Evolutionary conservation across 2,113 vertebrate species (phyloP).

Genomic region (Dendrocopos noguchii): DNA sequence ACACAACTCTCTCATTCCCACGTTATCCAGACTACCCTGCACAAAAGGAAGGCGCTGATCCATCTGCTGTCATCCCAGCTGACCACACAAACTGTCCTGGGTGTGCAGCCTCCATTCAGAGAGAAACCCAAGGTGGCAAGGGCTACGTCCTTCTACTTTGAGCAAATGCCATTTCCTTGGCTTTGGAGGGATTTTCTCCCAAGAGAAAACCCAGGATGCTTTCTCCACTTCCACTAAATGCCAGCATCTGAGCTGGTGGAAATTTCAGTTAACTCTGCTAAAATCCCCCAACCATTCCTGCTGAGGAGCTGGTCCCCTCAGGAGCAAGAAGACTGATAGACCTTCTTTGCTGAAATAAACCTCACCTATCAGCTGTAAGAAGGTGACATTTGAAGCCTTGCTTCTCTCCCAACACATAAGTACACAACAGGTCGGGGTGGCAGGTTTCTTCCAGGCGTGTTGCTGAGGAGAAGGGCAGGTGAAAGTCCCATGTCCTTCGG

Average conservation of each 20-base stretch:
- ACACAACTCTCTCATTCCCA: not conserved
- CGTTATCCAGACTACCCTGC: not conserved
- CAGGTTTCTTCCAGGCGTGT: not conserved
- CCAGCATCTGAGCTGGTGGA: not conserved
- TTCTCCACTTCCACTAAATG: slow-evolving; percentile 9
- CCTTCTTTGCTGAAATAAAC: slow-evolving; percentile 7
- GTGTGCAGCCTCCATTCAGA: not conserved
- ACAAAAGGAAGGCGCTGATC: not conserved
- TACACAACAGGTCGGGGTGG: not conserved
- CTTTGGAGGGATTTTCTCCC: not conserved
- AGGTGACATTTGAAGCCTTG: slow-evolving; percentile 35
- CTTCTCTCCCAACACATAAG: not conserved
- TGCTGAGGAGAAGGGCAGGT: not conserved
- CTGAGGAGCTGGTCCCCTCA: slow-evolving; percentile 3
- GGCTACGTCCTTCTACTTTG: not conserved
- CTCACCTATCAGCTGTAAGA: slow-evolving; percentile 39
- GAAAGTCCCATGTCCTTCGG: not conserved
- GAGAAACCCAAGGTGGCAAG: not conserved
- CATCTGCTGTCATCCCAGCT: not conserved
- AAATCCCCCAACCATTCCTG: not conserved
- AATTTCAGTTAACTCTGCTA: slow-evolving; percentile 28
- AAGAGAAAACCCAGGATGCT: not conserved
- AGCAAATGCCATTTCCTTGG: not conserved
- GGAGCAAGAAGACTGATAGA: slow-evolving; percentile 10
- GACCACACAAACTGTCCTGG: rapidly evolving